phyloP scores from a whole-genome alignment of 92 coral and sea anemone species.

The Virgularia gustaviana region DNA sequence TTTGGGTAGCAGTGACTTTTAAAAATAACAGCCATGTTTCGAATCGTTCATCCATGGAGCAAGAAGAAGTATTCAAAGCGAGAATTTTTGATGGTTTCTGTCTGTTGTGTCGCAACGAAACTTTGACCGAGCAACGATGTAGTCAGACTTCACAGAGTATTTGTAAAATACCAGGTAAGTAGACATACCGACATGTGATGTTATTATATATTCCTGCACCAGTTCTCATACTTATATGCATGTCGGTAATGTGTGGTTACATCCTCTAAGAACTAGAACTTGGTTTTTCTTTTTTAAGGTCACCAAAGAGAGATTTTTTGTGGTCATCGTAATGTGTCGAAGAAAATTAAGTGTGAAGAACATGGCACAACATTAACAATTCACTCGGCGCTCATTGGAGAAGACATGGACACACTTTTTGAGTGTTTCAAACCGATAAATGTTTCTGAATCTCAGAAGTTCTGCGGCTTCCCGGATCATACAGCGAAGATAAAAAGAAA shows the following conservation, averaged over 20 bases:
- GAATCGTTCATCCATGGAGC: no score
- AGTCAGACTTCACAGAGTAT: background rate
- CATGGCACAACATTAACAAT: background rate
- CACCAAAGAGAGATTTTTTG: constrained; percentile 2
- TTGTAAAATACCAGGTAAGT: constrained; percentile 3
- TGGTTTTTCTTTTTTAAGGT: background rate
- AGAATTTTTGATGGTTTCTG: background rate
- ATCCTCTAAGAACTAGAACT: no score
- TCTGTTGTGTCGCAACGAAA: background rate
- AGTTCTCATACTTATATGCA: no score
- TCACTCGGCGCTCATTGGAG: background rate
- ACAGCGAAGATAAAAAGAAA: constrained; percentile 2
- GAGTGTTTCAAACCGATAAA: background rate
- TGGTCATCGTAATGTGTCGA: background rate
- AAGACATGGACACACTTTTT: constrained; percentile 5
- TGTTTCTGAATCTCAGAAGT: background rate
- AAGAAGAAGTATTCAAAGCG: no score
- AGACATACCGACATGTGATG: no score
- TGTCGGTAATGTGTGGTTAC: no score
- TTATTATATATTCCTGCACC: no score
- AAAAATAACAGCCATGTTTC: background rate
- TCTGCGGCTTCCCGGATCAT: constrained; percentile 3
- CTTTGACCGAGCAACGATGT: background rate
- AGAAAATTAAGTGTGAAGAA: background rate
- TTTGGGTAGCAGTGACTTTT: no score